Percentiles rank a stretch among this genome's conserved stretches.
phyloP scores from a whole-genome alignment of 2,888 invertebrate species.

The Cataglyphis albicans region DNA sequence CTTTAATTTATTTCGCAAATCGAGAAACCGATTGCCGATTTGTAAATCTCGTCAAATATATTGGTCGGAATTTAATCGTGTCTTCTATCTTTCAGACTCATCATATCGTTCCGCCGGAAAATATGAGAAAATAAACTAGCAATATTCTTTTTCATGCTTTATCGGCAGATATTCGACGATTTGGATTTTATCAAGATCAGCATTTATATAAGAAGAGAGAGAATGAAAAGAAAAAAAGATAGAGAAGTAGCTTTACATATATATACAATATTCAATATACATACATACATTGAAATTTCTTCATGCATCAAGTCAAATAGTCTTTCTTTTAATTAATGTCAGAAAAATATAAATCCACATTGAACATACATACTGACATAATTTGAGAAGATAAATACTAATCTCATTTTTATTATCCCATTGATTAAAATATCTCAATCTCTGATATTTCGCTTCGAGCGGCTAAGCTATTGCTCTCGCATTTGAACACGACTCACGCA shows the following conservation, averaged over 20 bases:
- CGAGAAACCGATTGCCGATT: conserved; percentile 53
- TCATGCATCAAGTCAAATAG: not conserved
- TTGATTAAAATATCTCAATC: conserved; percentile 49
- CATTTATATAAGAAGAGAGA: not conserved
- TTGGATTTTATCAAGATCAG: not conserved
- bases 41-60: conserved; percentile 49
- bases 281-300: not conserved
- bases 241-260: not conserved
- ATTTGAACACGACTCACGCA: conserved; percentile 76
- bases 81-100: conserved; percentile 59
- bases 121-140: conserved; percentile 69
- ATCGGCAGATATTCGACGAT: conserved; percentile 26
- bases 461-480: conserved; percentile 44
- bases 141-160: conserved; percentile 51
- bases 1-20: conserved; percentile 52
- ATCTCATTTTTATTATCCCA: not conserved
- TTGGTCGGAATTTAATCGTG: conserved; percentile 70
- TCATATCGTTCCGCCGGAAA: conserved; percentile 26
- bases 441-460: conserved; percentile 44
- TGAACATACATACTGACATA: not conserved
- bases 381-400: not conserved
- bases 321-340: conserved; percentile 12
- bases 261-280: not conserved
- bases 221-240: not conserved
- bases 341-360: not conserved